A percentile compares a stretch with the other conserved stretches of the same genome.
Evolutionary conservation across 1,140 invertebrate species (phyloP).

Genomic region (Bacillus rossius): DNA sequence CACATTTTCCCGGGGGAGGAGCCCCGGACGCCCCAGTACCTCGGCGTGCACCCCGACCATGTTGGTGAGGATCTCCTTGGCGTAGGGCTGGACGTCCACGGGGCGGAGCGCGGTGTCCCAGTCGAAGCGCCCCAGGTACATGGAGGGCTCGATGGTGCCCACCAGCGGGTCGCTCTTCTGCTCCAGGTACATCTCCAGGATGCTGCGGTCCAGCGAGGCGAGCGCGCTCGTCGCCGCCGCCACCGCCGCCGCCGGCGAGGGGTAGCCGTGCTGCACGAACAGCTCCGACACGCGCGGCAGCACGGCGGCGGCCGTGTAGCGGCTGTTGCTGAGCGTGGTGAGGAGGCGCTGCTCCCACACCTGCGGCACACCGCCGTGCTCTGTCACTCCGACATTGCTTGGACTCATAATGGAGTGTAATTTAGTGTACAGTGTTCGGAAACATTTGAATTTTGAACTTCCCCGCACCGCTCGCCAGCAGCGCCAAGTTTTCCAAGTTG

Average conservation of each 20-base stretch:
- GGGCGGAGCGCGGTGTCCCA: slow-evolving; percentile 73
- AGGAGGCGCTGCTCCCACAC: slow-evolving; percentile 64
- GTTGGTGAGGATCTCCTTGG: slow-evolving; percentile 89
- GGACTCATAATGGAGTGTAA: background rate
- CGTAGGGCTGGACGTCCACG: slow-evolving; percentile 77
- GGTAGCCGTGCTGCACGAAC: slow-evolving; percentile 62
- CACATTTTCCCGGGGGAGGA: too few species aligned
- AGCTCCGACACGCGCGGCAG: slow-evolving; percentile 60
- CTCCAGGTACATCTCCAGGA: slow-evolving; percentile 79
- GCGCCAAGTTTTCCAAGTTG: too few species aligned
- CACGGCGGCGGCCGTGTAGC: slow-evolving; percentile 69
- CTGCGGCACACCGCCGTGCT: background rate
- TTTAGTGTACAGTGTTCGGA: too few species aligned
- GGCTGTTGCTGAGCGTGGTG: slow-evolving; percentile 85
- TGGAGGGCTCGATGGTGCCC: slow-evolving; percentile 90
- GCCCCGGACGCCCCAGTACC: too few species aligned
- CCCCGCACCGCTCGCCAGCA: too few species aligned
- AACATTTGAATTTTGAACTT: slow-evolving; percentile 10
- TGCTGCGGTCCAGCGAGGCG: slow-evolving; percentile 58
- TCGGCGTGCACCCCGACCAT: slow-evolving; percentile 90
- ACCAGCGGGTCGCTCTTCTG: slow-evolving; percentile 89
- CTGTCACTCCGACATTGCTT: background rate
- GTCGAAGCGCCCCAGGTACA: slow-evolving; percentile 86
- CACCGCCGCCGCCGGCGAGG: slow-evolving; percentile 57
- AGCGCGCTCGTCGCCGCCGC: slow-evolving; percentile 51